A percentile compares a stretch with the other conserved stretches of the same genome.
phyloP scores from a whole-genome alignment of 2,888 invertebrate genomes.

The Gasteruption jaculator region DNA sequence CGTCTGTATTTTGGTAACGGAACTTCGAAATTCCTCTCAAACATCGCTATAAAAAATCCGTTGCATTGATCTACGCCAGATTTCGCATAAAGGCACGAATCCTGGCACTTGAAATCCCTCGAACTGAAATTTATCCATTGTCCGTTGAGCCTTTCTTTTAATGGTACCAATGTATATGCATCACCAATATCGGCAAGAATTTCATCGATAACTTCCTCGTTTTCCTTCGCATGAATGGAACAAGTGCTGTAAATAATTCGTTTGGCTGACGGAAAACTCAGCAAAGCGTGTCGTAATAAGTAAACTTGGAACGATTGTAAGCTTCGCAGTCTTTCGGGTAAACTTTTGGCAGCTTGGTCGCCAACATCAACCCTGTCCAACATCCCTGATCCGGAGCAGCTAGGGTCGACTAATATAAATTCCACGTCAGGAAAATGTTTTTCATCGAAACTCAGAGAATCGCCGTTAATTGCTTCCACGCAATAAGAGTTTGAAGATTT shows the following conservation, averaged over 20 bases:
- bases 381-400: constrained; percentile 89
- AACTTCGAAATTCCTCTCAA: constrained; percentile 59
- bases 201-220: constrained; percentile 83
- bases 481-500: constrained; percentile 63
- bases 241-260: constrained; percentile 95
- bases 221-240: constrained; percentile 84
- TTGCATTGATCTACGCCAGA: constrained; percentile 77
- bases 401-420: constrained; percentile 93
- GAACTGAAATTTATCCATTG: constrained; percentile 70
- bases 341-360: constrained; percentile 53
- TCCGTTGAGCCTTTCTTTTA: constrained; percentile 58
- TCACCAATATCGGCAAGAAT: constrained; percentile 52
- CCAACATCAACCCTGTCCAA: constrained; percentile 55
- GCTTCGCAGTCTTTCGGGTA: constrained; percentile 58
- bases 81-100: constrained; percentile 73
- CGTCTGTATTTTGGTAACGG: constrained; percentile 32
- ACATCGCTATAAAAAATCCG: constrained; percentile 93
- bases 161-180: constrained; percentile 61
- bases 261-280: constrained; percentile 75
- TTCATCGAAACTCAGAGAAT: constrained; percentile 66
- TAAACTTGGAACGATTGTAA: constrained; percentile 77
- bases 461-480: constrained; percentile 64
- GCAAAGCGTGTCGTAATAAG: constrained; percentile 82
- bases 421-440: constrained; percentile 67
- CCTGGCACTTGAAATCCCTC: constrained; percentile 61